These are phyloP conservation scores for Montipora foliosa DNA, from an alignment of 64 coral and sea anemone genomes.

Conservation along the genomic window DNA sequence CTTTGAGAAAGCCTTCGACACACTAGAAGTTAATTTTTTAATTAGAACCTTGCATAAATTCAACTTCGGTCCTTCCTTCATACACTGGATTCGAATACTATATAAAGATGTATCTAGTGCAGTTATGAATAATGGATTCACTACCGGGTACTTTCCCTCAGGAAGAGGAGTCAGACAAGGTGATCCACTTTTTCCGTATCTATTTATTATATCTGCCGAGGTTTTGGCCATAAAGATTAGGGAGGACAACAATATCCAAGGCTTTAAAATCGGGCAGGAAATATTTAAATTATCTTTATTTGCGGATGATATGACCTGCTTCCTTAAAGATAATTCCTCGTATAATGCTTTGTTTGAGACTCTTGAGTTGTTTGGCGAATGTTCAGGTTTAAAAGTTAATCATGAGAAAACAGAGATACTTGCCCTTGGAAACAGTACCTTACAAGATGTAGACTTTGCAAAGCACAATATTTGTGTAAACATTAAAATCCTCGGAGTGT, in stretches of 20 bases:
- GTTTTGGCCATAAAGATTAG: no score
- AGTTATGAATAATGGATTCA: no score
- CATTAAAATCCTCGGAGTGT: constrained; percentile 13
- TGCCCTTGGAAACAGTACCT: not conserved
- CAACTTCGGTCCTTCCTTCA: not conserved
- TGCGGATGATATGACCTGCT: not conserved
- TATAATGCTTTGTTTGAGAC: constrained; percentile 4
- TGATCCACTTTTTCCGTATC: no score
- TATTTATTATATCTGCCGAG: no score
- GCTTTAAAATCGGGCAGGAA: not conserved
- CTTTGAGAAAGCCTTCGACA: constrained; percentile 50
- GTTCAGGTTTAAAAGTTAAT: no score
- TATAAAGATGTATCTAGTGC: not conserved
- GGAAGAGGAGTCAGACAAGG: no score
- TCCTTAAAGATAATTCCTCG: not conserved
- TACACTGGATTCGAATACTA: constrained; percentile 1
- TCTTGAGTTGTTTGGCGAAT: no score
- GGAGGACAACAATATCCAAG: not conserved
- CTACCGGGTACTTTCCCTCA: no score
- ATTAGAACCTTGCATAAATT: no score
- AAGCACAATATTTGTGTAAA: not conserved
- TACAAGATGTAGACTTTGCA: not conserved
- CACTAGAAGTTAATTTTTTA: not conserved
- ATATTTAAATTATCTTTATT: constrained; percentile 4
- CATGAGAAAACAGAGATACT: no score